Evolutionary conservation across 2,113 vertebrate genomes (phyloP).

Genomic region (Recurvirostra avosetta): DNA sequence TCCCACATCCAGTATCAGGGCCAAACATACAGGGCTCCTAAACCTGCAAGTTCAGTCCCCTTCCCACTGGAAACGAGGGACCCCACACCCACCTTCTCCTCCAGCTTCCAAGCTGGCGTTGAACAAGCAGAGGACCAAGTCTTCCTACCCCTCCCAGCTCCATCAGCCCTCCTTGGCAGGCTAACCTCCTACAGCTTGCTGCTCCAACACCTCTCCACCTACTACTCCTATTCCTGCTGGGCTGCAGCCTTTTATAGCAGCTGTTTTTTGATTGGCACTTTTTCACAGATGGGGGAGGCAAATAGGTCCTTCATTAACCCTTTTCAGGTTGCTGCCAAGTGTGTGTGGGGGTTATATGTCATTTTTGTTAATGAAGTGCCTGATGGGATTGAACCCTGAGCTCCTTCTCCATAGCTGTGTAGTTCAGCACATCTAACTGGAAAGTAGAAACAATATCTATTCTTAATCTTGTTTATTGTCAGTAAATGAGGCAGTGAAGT

Average conservation of each 20-base stretch:
- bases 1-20: neutral
- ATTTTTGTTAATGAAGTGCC: slow-evolving; percentile 46
- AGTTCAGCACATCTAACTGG: neutral
- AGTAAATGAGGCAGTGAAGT: neutral
- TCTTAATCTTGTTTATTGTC: neutral
- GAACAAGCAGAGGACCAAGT: neutral
- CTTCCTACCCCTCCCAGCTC: neutral
- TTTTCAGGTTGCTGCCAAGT: slow-evolving; percentile 54
- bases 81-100: neutral
- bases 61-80: neutral
- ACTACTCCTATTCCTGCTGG: slow-evolving; percentile 44
- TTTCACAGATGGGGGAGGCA: slow-evolving; percentile 64
- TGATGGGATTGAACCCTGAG: slow-evolving; percentile 27
- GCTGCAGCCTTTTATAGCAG: slow-evolving; percentile 63
- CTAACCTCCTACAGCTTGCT: slow-evolving; percentile 31
- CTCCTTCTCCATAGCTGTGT: neutral
- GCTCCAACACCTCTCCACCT: slow-evolving; percentile 44
- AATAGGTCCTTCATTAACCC: slow-evolving; percentile 64
- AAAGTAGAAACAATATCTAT: slow-evolving; percentile 4
- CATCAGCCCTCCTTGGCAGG: slow-evolving; percentile 30
- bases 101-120: neutral
- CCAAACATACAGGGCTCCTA: neutral
- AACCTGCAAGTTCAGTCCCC: neutral
- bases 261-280: slow-evolving; percentile 56
- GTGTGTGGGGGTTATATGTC: neutral